Base-by-base conservation (phyloP, 53 echinoderm and acorn worm genomes). In the Paelopatides confundens region DNA sequence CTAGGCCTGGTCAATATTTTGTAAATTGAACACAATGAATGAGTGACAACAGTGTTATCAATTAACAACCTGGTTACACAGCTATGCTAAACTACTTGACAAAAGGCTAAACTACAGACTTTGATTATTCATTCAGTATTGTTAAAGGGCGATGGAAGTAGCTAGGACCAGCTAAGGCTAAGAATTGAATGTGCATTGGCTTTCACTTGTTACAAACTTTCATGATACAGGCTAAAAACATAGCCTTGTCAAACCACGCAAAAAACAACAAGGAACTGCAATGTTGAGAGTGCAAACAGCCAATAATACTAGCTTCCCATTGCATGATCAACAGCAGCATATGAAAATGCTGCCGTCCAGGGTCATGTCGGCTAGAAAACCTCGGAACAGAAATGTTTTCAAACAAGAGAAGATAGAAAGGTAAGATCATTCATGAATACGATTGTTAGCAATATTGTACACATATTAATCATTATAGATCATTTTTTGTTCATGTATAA, bases 371-470 rank as follows among this genome's bases (percentile, higher is more conserved):
- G 91, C 89, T 27, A 95, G 89, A 87, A 95, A 91, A 82, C 82
- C 91, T 63, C 89, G 95, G 53, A 95, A 95, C 89, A 88, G 95
- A 85, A 95, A 95, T 88, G 90, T 94, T 62, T 70, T 92, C 87
- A 85, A 93, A 2, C 68, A 88, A 91, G 95, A 95, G 47, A 90
- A 77, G 86, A 92, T 92, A 78, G 91, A 95, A 93, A 86, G 93
- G 95, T 95, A 86, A 95, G 95, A n/a, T n/a, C n/a, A n/a, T n/a
- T n/a, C n/a, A n/a, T n/a, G n/a, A n/a, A n/a, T n/a, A n/a, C n/a
- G n/a, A n/a, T n/a, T n/a, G n/a, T n/a, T n/a, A n/a, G n/a, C n/a
- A n/a, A n/a, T n/a, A n/a, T n/a, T n/a, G n/a, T n/a, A n/a, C n/a
- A n/a, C n/a, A n/a, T n/a, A n/a, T n/a, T n/a, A n/a, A n/a, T n/a